Conservation (phyloP, 2,797 vertebrate genomes). For the Falco concolor region DNA sequence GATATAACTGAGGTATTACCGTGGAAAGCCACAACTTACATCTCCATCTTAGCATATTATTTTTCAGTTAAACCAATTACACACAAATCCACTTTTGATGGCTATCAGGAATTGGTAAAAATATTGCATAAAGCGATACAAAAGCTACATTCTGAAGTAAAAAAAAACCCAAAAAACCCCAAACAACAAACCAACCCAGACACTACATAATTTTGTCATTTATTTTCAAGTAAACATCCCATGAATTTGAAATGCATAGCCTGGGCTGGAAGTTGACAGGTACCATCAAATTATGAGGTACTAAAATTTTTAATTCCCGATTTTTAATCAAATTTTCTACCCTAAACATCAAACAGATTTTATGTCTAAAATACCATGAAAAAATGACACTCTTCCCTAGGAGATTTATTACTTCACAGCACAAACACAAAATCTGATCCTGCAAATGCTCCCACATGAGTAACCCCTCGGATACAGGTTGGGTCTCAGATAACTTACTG, state of each 20-base stretch:
- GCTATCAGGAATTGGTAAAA: slow-evolving; percentile 48
- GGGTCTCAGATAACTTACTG: background rate
- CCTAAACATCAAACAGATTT: slow-evolving; percentile 48
- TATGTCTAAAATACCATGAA: slow-evolving; percentile 27
- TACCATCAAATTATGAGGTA: slow-evolving; percentile 56
- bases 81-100: slow-evolving; percentile 44
- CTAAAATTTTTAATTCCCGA: slow-evolving; percentile 65
- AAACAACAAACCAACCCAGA: background rate
- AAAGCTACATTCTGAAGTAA: background rate
- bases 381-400: slow-evolving; percentile 4
- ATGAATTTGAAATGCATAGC: slow-evolving; percentile 56
- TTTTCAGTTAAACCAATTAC: slow-evolving; percentile 57
- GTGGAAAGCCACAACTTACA: slow-evolving; percentile 27
- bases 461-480: background rate
- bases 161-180: background rate
- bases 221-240: slow-evolving; percentile 58
- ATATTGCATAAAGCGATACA: slow-evolving; percentile 16
- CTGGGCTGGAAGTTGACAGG: slow-evolving; percentile 52
- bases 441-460: background rate
- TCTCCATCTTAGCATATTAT: slow-evolving; percentile 39
- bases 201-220: slow-evolving; percentile 27
- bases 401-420: slow-evolving; percentile 26
- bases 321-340: slow-evolving; percentile 61
- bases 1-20: slow-evolving; percentile 51
- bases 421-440: slow-evolving; percentile 2